Evolutionary conservation across 1,140 invertebrate species (phyloP), one percentile per base, ranked within the genome.

Genomic region (Hycleus cichorii): DNA sequence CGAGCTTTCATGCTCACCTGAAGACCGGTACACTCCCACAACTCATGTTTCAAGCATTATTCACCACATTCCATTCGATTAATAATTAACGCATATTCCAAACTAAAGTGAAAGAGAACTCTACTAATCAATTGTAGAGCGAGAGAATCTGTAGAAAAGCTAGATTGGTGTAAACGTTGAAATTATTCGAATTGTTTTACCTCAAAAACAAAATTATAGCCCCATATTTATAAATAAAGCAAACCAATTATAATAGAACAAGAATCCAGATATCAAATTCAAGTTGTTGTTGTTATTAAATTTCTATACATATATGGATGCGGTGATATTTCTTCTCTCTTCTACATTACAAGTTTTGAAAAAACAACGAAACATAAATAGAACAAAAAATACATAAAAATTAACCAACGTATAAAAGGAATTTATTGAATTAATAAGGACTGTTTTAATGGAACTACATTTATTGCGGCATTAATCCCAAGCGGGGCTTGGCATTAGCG

Each of bases 401-500:
- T 32, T 32, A 32, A 32, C 32, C 32, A 32, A 65, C 63, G 27
- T 49, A 66, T 57, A 65, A 65, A 59, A 65, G 63, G 60, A 67
- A 69, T 69, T 69, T 69, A 69, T 68, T 62, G 68, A 69, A 69
- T 69, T 69, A 69, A 69, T 69, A 69, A 69, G 50, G 32, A 32
- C 32, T 56, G 60, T 60, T 59, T 64, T 66, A 63, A 63, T 64
- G 60, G 58, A 53, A 62, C 63, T 56, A 59, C 60, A 60, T 51
- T 49, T 49, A 64, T 64, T 63, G 62, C 49, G 63, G 59, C 62
- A 64, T 58, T 67, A 67, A 69, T 69, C 65, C 61, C 52, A 50
- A 56, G 60, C 63, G 63, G 63, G 67, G 59, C 65, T 32, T 60
- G 47, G 67, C 64, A 69, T 69, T 69, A 66, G 63, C 58, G 59